Evolutionary conservation across 2,888 invertebrate species (phyloP).

Genomic region (Spilarctia lutea): DNA sequence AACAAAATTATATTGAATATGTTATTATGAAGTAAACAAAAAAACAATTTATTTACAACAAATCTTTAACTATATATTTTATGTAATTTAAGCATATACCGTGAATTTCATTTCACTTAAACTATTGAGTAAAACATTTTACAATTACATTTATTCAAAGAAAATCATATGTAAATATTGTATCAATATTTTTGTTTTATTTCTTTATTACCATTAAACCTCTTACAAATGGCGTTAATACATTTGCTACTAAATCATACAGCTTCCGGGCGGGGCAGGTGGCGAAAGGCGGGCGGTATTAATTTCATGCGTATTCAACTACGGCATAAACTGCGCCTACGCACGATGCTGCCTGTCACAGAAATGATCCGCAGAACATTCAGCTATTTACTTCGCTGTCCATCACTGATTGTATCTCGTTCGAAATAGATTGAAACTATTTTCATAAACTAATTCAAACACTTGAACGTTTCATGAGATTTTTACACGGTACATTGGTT

Average conservation of each 20-base stretch:
- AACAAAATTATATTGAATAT: neutral
- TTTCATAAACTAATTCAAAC: slow-evolving; percentile 25
- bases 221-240: neutral
- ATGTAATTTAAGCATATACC: neutral
- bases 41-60: neutral
- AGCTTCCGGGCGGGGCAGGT: slow-evolving; percentile 31
- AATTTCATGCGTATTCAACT: slow-evolving; percentile 55
- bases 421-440: slow-evolving; percentile 30
- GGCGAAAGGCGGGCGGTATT: slow-evolving; percentile 42
- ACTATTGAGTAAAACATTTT: too few relatives aligned
- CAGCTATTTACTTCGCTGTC: slow-evolving; percentile 26
- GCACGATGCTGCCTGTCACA: slow-evolving; percentile 31
- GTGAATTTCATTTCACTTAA: too few relatives aligned
- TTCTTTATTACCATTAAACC: neutral
- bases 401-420: slow-evolving; percentile 25
- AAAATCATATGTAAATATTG: neutral
- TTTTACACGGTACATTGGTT: slow-evolving; percentile 20
- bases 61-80: neutral
- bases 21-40: too few relatives aligned
- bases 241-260: slow-evolving; percentile 27
- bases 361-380: slow-evolving; percentile 17
- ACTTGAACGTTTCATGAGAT: slow-evolving; percentile 31
- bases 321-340: slow-evolving; percentile 34
- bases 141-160: too few relatives aligned
- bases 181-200: neutral